A percentile compares a stretch with the other conserved stretches of the same genome.
phyloP scores from a whole-genome alignment of 2,113 vertebrate genomes.

The Drymodes brunneopygia region DNA sequence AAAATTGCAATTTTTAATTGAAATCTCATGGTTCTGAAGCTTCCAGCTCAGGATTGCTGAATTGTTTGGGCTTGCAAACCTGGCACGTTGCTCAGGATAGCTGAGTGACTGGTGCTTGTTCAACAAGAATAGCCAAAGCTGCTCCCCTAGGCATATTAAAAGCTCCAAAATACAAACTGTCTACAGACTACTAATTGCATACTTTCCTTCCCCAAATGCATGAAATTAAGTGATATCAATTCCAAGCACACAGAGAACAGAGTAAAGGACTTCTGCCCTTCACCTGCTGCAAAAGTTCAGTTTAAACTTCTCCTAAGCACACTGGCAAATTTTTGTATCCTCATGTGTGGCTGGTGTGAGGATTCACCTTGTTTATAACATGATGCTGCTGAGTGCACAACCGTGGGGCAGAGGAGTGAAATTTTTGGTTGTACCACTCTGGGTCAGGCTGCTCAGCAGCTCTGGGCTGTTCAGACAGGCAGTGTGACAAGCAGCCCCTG shows the following conservation, averaged over 20 bases:
- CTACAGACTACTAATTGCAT: not conserved
- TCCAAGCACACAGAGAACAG: not conserved
- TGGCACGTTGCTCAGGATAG: not conserved
- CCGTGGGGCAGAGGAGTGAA: not conserved
- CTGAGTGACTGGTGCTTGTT: not conserved
- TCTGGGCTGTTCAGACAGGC: not conserved
- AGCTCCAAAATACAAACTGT: not conserved
- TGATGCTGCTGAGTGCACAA: accelerated
- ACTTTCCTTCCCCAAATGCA: accelerated
- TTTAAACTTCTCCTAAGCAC: not conserved
- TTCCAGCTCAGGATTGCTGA: not conserved
- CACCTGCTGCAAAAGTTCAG: not conserved
- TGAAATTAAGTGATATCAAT: not conserved
- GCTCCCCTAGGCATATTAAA: not conserved
- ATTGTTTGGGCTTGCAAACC: not conserved
- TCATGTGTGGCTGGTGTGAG: accelerated
- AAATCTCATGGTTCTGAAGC: not conserved
- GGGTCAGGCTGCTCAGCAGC: not conserved
- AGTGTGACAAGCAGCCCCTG: not conserved
- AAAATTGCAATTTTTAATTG: not conserved
- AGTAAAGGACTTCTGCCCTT: not conserved
- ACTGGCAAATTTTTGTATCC: not conserved
- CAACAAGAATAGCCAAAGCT: not conserved
- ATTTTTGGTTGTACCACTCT: not conserved
- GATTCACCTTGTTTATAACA: not conserved